phyloP scores from a whole-genome alignment of 2,113 vertebrate species.

The Scytalopus superciliaris region DNA sequence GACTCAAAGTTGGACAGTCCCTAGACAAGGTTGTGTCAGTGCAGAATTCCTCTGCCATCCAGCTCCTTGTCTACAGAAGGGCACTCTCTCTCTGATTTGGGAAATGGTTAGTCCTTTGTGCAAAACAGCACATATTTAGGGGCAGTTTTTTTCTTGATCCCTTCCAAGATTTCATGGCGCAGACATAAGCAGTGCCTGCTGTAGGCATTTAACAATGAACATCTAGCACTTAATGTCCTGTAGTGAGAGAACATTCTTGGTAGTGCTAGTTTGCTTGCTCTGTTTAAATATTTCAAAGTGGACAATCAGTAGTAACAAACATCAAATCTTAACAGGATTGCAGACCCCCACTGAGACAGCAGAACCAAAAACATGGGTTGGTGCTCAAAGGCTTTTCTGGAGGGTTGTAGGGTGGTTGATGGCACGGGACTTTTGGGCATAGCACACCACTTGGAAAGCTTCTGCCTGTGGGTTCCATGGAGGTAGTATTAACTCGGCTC shows the following conservation, averaged over 20 bases:
- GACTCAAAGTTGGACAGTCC: background rate
- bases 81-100: background rate
- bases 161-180: background rate
- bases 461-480: background rate
- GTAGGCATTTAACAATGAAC: rapidly evolving
- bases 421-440: background rate
- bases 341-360: rapidly evolving
- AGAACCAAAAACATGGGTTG: background rate
- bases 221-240: rapidly evolving
- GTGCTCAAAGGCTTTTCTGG: background rate
- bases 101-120: background rate
- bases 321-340: background rate
- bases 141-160: background rate
- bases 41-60: background rate
- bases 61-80: background rate
- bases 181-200: background rate
- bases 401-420: background rate
- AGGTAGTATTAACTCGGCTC: background rate
- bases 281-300: background rate
- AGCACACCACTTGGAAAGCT: rapidly evolving
- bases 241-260: background rate
- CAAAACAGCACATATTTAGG: background rate
- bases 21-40: background rate
- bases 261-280: background rate
- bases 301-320: background rate